These are phyloP conservation scores for Melieria crassipennis DNA, from an alignment of 2,888 invertebrate genomes.

Conservation along the genomic window DNA sequence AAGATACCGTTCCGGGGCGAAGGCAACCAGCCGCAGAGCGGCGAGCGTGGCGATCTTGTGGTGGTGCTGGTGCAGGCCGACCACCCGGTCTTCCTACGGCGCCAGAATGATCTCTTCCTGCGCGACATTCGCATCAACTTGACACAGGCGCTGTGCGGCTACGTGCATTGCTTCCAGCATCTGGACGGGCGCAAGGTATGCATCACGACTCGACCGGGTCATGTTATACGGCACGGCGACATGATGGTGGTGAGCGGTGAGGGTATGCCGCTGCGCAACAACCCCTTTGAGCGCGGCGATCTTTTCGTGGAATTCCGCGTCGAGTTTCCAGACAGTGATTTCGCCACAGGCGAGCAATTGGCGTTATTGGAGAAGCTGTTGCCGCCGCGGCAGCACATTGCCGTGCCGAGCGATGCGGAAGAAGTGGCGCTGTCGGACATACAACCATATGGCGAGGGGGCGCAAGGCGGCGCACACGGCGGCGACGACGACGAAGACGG, in stretches of 20 bases:
- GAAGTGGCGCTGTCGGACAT: slow-evolving; percentile 85
- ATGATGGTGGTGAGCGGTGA: slow-evolving; percentile 82
- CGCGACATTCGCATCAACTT: slow-evolving; percentile 77
- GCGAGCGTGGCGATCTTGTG: slow-evolving; percentile 89
- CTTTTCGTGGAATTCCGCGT: slow-evolving; percentile 88
- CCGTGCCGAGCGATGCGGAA: slow-evolving; percentile 81
- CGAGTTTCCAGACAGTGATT: slow-evolving; percentile 84
- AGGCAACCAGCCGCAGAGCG: slow-evolving; percentile 89
- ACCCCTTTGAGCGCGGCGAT: slow-evolving; percentile 87
- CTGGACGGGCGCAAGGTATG: slow-evolving; percentile 87
- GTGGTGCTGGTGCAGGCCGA: slow-evolving; percentile 84
- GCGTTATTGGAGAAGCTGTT: slow-evolving; percentile 78
- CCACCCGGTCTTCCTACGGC: slow-evolving; percentile 82
- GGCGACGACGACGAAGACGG: slow-evolving; percentile 52
- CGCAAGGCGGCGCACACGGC: slow-evolving; percentile 38
- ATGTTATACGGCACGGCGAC: slow-evolving; percentile 84
- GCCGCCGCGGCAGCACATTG: slow-evolving; percentile 76
- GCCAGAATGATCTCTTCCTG: slow-evolving; percentile 78
- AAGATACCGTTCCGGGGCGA: slow-evolving; percentile 88
- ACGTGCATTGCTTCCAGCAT: slow-evolving; percentile 84
- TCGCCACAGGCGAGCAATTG: slow-evolving; percentile 74
- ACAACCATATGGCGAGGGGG: slow-evolving; percentile 70
- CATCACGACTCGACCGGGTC: slow-evolving; percentile 80
- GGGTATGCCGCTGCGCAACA: slow-evolving; percentile 90
- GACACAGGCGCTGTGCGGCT: slow-evolving; percentile 92